These are phyloP conservation scores for Synergus gifuensis DNA, from an alignment of 2,888 invertebrate genomes.

Conservation along the genomic window DNA sequence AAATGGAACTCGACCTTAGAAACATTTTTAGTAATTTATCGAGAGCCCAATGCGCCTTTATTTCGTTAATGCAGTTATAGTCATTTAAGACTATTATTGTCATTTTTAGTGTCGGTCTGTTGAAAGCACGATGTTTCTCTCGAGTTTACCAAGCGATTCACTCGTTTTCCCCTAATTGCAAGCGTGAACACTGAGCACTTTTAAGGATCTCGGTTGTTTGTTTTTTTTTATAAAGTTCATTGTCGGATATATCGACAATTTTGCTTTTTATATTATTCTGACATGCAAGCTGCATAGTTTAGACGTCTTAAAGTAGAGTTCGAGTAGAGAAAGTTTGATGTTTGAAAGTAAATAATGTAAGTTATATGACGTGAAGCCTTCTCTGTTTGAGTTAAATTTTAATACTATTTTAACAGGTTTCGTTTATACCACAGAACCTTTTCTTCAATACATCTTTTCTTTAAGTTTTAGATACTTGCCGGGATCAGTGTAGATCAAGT, in stretches of 20 bases:
- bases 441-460: neutral
- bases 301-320: neutral
- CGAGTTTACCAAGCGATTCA: conserved; percentile 27
- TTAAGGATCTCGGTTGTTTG: neutral
- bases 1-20: neutral
- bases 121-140: neutral
- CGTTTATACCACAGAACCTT: neutral
- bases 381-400: neutral
- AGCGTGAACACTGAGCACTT: conserved; percentile 7
- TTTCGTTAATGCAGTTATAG: neutral
- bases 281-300: conserved; percentile 15
- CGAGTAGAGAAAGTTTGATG: neutral
- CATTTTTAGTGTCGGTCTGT: neutral
- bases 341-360: conserved; percentile 26
- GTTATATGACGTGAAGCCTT: neutral
- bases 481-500: neutral
- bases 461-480: neutral
- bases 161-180: conserved; percentile 41
- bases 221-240: neutral
- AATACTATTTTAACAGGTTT: neutral
- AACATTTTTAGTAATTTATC: conserved; percentile 2
- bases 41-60: conserved; percentile 8
- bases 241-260: neutral
- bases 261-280: neutral
- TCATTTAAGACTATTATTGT: neutral